Base-by-base conservation (phyloP, 2,797 vertebrate genomes). In the Schizopygopsis malacanthus region DNA sequence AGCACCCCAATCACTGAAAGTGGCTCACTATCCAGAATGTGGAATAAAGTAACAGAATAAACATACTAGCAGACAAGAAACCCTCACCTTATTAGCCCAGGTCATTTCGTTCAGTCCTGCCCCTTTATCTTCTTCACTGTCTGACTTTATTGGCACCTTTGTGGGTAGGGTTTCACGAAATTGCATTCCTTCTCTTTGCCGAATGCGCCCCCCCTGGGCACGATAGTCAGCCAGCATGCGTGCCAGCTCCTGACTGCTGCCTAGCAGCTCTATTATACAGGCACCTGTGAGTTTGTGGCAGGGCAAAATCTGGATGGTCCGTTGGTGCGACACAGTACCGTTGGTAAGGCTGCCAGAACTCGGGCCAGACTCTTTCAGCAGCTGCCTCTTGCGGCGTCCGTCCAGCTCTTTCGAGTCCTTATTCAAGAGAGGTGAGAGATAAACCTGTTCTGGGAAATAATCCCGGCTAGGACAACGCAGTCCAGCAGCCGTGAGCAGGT, bases 401-500 rank as follows among this genome's bases (percentile, higher is more conserved):
- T 99, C 98, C 88, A 97, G 83, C 81, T 99, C 98, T 85, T 96
- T 99, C 37, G 96, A 93, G 61, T 99, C 98, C 89, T 99, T 99
- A 91, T 96, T 97, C 73, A 99, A 95, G 12, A 99, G 96, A 70
- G 97, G 97, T 81, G 98, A 99, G 56, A 97, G 94, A 85, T 97
- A 99, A 75, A 99, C 97, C 91, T 96, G 92, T 81, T 99, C 98
- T 0, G 97, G 96, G 90, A 99, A 99, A 91, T 99, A 99, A 12
- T 99, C 98, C 69, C 98, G 95, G 86, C 97, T 97, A 69, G 97
- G 97, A 88, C 98, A 99, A 54, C 94, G 95, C 94, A 97, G 96
- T 15, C 98, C 98, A 6, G 94, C 94, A 2, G 95, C 93, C 0
- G 94, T 97, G 83, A 99, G 94, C 54, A 99, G 94, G 90, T 98